phyloP scores from a whole-genome alignment of 2,888 invertebrate species.

The Nomada ruficornis region DNA sequence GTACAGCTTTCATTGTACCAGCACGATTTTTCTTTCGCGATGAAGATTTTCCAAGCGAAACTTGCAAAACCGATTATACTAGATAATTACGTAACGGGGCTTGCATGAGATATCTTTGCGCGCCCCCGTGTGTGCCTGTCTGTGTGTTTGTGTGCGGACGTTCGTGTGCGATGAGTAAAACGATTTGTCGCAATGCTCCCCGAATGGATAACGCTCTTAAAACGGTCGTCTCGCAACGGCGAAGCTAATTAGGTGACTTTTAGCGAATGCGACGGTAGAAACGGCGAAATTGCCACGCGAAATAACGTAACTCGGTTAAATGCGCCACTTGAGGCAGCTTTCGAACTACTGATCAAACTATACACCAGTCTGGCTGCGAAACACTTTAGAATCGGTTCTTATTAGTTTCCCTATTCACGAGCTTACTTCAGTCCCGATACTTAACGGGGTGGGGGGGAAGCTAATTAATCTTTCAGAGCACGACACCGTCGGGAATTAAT shows the following conservation, averaged over 20 bases:
- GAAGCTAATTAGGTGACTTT: slow-evolving; percentile 41
- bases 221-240: too few relatives aligned
- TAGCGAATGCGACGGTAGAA: slow-evolving; percentile 31
- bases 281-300: slow-evolving; percentile 35
- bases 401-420: slow-evolving; percentile 61
- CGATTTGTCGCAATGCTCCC: too few relatives aligned
- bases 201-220: too few relatives aligned
- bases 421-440: slow-evolving; percentile 37
- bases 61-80: not conserved
- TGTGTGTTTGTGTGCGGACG: too few relatives aligned
- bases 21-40: not conserved
- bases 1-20: too few relatives aligned
- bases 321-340: slow-evolving; percentile 31
- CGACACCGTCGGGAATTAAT: slow-evolving; percentile 57
- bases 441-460: slow-evolving; percentile 35
- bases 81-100: not conserved
- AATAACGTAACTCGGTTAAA: slow-evolving; percentile 54
- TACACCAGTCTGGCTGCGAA: slow-evolving; percentile 30
- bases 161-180: too few relatives aligned
- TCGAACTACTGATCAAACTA: slow-evolving; percentile 51
- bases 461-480: slow-evolving; percentile 54
- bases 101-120: too few relatives aligned
- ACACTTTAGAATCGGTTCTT: slow-evolving; percentile 61
- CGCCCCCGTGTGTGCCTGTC: not conserved
- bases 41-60: not conserved